These are phyloP conservation scores for Automeris io DNA, from an alignment of 2,888 invertebrate species.

Conservation along the genomic window DNA sequence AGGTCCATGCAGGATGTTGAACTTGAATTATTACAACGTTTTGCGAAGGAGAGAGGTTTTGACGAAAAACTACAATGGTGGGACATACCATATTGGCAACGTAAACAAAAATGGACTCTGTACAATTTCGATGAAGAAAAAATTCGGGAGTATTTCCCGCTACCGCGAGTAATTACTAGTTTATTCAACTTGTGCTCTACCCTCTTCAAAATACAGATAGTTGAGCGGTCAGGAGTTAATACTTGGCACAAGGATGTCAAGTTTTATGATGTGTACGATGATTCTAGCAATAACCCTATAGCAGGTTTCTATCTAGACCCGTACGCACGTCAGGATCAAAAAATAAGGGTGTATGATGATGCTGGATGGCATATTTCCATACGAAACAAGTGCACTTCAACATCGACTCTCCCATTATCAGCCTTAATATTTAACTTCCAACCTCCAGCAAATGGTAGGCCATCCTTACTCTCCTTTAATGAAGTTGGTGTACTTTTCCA, in stretches of 20 bases:
- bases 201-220: constrained; percentile 87
- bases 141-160: constrained; percentile 88
- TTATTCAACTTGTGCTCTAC: constrained; percentile 85
- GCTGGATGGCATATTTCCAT: constrained; percentile 89
- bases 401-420: constrained; percentile 83
- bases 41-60: constrained; percentile 85
- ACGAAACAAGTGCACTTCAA: constrained; percentile 81
- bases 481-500: constrained; percentile 87
- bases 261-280: constrained; percentile 88
- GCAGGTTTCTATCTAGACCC: constrained; percentile 93
- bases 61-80: constrained; percentile 82
- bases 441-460: constrained; percentile 78
- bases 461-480: constrained; percentile 83
- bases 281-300: constrained; percentile 78
- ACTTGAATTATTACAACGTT: constrained; percentile 82
- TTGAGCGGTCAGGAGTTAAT: constrained; percentile 79
- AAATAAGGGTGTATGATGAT: constrained; percentile 76
- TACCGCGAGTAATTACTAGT: constrained; percentile 86
- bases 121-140: constrained; percentile 83
- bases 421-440: constrained; percentile 91
- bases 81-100: constrained; percentile 93
- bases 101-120: constrained; percentile 82
- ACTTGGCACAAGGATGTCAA: constrained; percentile 92
- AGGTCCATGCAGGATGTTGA: constrained; percentile 86
- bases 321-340: constrained; percentile 81